phyloP scores from a whole-genome alignment of 37 sponge, comb jelly and placozoan species.

The Lycopodina hypogea region DNA sequence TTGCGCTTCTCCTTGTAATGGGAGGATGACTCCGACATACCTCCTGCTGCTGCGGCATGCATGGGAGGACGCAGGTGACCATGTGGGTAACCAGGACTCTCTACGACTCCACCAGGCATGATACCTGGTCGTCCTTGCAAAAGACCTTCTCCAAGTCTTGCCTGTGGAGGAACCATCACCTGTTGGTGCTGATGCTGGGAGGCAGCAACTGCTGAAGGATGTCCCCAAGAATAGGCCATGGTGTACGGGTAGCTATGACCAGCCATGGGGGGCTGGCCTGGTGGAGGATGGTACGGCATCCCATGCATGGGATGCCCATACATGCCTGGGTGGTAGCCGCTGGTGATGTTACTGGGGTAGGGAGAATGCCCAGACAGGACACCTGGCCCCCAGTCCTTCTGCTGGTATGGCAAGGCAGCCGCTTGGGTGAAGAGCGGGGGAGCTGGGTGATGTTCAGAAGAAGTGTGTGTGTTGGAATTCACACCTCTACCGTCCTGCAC shows the following conservation, averaged over 20 bases:
- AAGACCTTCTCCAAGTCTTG: neutral
- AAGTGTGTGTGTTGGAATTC: neutral
- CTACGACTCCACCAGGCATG: neutral
- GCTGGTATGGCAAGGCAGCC: neutral
- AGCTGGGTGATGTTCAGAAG: neutral
- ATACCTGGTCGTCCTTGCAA: neutral
- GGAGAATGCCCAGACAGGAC: neutral
- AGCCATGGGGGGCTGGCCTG: conserved; percentile 26
- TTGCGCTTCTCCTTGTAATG: neutral
- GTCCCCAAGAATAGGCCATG: conserved; percentile 47
- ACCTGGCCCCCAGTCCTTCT: neutral
- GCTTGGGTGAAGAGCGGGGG: neutral
- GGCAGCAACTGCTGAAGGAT: neutral
- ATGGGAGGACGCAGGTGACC: neutral
- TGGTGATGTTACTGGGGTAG: neutral
- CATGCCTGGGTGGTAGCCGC: conserved; percentile 15
- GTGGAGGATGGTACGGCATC: conserved; percentile 28
- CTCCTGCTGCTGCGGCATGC: neutral
- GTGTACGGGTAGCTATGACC: conserved; percentile 46
- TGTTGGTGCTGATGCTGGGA: conserved; percentile 12
- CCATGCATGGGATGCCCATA: conserved; percentile 24
- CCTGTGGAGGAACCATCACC: neutral
- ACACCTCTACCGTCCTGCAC: neutral
- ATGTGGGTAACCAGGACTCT: neutral
- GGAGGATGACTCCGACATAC: neutral